Base-by-base conservation (phyloP, 37 sponge, comb jelly and placozoan species). In the Axinella damicornis region DNA sequence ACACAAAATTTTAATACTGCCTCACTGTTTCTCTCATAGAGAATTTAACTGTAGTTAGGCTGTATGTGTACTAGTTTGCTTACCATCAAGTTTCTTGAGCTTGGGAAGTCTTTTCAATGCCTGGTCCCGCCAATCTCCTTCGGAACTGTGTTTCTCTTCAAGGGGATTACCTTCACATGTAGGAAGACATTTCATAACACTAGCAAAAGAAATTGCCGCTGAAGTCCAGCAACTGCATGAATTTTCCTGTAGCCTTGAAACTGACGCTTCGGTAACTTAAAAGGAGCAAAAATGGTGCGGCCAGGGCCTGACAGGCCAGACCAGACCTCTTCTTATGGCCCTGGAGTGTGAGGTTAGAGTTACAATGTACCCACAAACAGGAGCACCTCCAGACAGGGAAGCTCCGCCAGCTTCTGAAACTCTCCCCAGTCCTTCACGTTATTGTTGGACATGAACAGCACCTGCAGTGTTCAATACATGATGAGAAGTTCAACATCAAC, bases 351-450 rank as follows among this genome's bases (percentile, higher is more conserved):
- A 25, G 4, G 5, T 5, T 5, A 4, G 31, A 4, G 24, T 40
- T 5, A 12, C 46, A 46, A 63, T 87, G 41, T 76, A 90, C 97
- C 97, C 40, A 98, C 99, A 96, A 98, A 95, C 41, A 92, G 85
- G 32, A 98, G 83, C 22, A 96, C 95, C 41, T 92, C 95, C 41
- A 98, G 77, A 41, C 72, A 58, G 0, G 92, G 94, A 39, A 98
- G 81, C 78, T 98, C 99, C 34, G 88, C 87, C 65, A 98, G 69
- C 70, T 96, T 96, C 80, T 86, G 83, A 52, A 98, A 95, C 69
- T 98, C 99, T 33, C 82, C 88, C 99, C 99, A 98, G 39, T 98
- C 99, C 85, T 98, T 98, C 12, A 98, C 97, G 59, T 74, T 86
- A 65, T 98, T 98, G 77, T 98, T 98, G 39, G 95, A 92, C 97